Percentiles rank a stretch among this genome's conserved stretches.
phyloP scores from a whole-genome alignment of 2,888 invertebrate species.

The Branchipolynoe longqiensis region DNA sequence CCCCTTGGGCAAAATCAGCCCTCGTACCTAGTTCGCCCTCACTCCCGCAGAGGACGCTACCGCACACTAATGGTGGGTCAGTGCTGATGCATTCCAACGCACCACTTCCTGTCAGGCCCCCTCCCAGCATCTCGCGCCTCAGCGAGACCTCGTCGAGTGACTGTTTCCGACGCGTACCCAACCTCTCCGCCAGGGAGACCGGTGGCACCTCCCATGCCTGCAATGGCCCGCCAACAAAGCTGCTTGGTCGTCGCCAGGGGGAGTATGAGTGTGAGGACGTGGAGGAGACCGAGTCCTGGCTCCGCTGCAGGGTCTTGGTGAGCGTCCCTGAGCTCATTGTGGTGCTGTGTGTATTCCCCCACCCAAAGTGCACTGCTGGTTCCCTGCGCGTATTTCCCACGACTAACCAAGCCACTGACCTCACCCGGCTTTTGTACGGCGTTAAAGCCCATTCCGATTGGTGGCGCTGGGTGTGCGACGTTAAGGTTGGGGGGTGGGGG shows the following conservation, averaged over 20 bases:
- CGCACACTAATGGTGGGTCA: too few species aligned
- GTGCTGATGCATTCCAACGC: too few species aligned
- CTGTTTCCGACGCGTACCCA: neutral
- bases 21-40: neutral
- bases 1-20: neutral
- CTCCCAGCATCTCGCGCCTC: neutral
- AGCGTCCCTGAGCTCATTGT: neutral
- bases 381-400: neutral
- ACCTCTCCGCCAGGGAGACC: neutral
- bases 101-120: neutral
- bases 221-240: too few species aligned
- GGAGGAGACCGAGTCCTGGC: too few species aligned
- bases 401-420: neutral
- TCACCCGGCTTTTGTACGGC: constrained; percentile 28
- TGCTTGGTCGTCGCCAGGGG: too few species aligned
- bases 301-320: neutral
- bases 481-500: constrained; percentile 4
- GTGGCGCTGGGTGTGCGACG: constrained; percentile 12
- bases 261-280: too few species aligned
- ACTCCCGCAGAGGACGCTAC: neutral
- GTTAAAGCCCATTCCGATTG: constrained; percentile 12
- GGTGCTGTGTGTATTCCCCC: constrained; percentile 1
- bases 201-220: neutral
- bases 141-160: constrained; percentile 5
- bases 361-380: neutral